A percentile compares a stretch with the other conserved stretches of the same genome.
phyloP scores from a whole-genome alignment of 92 coral and sea anemone genomes.

The Heteractis magnifica region DNA sequence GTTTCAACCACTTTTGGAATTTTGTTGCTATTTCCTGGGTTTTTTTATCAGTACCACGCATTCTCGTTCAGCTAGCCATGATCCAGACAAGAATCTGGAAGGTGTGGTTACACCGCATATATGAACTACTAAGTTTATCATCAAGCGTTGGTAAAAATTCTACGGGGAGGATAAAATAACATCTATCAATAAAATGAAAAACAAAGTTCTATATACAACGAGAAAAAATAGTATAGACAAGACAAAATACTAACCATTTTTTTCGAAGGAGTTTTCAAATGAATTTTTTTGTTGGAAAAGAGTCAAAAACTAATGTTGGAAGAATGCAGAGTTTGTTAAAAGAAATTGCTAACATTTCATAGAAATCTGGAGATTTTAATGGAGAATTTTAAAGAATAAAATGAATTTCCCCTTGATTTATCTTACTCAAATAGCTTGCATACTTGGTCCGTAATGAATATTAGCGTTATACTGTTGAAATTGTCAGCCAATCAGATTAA shows the following conservation, averaged over 20 bases:
- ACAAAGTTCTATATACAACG: too few species aligned
- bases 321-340: neutral
- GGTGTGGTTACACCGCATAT: too few species aligned
- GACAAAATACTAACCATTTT: too few species aligned
- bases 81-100: neutral
- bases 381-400: neutral
- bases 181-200: too few species aligned
- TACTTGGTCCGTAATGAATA: conserved; percentile 25
- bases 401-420: conserved; percentile 22
- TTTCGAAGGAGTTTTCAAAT: too few species aligned
- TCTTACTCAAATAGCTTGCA: conserved; percentile 26
- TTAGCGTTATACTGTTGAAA: conserved; percentile 27
- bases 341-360: neutral
- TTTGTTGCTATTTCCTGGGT: neutral
- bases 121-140: too few species aligned
- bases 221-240: too few species aligned
- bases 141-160: neutral
- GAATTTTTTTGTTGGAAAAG: too few species aligned
- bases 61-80: neutral
- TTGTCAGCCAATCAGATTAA: conserved; percentile 34
- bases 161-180: neutral
- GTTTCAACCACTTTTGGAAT: neutral
- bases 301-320: too few species aligned
- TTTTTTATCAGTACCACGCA: conserved; percentile 2
- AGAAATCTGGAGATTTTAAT: neutral